Conservation (phyloP, 2,797 vertebrate species). For the Arnoldichthys spilopterus region DNA sequence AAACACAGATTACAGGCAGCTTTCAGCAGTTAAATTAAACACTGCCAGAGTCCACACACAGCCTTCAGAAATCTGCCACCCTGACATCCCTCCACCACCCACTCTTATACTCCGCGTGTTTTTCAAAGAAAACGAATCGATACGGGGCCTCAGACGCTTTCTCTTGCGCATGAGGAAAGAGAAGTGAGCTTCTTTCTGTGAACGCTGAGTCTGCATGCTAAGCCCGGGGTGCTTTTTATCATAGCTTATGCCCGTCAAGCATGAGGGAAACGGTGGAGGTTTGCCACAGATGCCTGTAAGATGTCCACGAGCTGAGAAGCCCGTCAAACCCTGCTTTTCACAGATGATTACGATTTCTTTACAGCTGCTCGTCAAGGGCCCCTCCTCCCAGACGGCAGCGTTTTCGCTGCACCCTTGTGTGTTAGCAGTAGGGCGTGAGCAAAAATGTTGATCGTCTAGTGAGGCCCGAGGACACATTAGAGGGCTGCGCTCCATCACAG, state of each 20-base stretch:
- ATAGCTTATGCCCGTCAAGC: constrained; percentile 24
- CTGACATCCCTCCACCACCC: constrained; percentile 4
- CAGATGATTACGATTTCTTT: background rate
- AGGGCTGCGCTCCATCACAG: too few species aligned
- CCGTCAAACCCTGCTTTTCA: background rate
- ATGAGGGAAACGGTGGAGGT: background rate
- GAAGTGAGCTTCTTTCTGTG: constrained; percentile 17
- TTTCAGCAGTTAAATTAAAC: constrained; percentile 30
- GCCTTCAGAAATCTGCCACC: background rate
- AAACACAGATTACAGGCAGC: constrained; percentile 45
- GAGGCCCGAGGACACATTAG: too few species aligned
- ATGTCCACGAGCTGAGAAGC: background rate
- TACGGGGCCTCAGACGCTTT: constrained; percentile 12
- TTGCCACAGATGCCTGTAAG: constrained; percentile 14
- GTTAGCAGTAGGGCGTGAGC: too few species aligned
- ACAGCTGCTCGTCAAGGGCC: too few species aligned
- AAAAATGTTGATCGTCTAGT: too few species aligned
- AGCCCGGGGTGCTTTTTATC: constrained; percentile 34
- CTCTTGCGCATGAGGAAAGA: constrained; percentile 19
- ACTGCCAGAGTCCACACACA: constrained; percentile 27
- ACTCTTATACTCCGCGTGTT: background rate
- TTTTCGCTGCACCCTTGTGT: too few species aligned
- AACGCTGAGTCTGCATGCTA: background rate
- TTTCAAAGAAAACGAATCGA: constrained; percentile 26
- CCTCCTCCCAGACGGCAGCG: too few species aligned